Evolutionary conservation across 2,113 vertebrate genomes (phyloP), one percentile per base, ranked within the genome.

Genomic region (Dissostichus mawsoni): DNA sequence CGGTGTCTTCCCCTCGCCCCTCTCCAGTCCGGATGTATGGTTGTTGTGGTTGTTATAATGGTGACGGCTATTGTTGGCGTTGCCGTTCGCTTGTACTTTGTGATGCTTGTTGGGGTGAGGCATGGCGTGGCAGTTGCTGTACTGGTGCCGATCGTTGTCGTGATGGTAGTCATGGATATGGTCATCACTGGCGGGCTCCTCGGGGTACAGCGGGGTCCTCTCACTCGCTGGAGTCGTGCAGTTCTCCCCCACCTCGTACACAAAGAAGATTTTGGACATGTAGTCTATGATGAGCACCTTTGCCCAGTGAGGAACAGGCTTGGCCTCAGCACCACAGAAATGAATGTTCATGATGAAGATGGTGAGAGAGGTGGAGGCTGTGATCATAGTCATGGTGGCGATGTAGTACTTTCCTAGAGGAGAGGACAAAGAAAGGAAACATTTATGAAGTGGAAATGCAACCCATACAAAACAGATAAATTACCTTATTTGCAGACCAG

Each of bases 321-420:
- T 97, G 80, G 98, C 98, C 91, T 99, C 98, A 0, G 97, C 96
- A 20, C 98, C 98, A 16, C 98, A 99, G 65, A 98, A 98, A 85
- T 99, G 98, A 78, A 99, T 96, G 67, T 99, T 99, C 98, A 99
- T 99, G 79, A 99, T 98, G 88, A 99, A 98, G 87, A 99, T 99
- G 1, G 98, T 99, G 91, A 99, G 41, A 1, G 98, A 97, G 0
- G 98, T 99, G 58, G 98, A 99, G 18, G 98, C 98, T n/a, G 98
- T 99, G 90, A 98, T 98, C 96, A 99, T 96, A 5, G 97, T 98
- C 98, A 99, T 99, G 0, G 98, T 99, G 74, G 97, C 98, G 69
- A 99, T 99, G 90, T 99, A 99, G 91, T 99, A 99, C 88, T 99
- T 99, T 11, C 98, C 98, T 99, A 61, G 10, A 76, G 56, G n/a